These are phyloP conservation scores for Ethmia dodecea DNA, from an alignment of 2,888 invertebrate genomes.

Conservation along the genomic window DNA sequence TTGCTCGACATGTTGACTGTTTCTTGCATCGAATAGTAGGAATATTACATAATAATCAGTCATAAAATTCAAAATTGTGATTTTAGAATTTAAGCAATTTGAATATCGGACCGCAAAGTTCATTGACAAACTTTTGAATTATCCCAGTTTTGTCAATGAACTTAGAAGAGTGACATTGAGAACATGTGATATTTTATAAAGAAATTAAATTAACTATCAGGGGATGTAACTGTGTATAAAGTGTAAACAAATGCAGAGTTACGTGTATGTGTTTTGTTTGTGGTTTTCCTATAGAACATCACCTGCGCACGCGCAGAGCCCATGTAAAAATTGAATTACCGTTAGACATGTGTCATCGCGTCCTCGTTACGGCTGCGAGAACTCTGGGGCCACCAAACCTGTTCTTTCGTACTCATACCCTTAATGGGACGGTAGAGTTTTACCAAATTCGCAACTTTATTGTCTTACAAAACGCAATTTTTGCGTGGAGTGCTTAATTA, in stretches of 20 bases:
- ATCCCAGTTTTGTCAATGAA: background rate
- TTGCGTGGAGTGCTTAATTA: too few relatives aligned
- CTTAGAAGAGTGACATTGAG: too few relatives aligned
- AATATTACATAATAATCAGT: too few relatives aligned
- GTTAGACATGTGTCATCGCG: slow-evolving; percentile 71
- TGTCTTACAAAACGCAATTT: slow-evolving; percentile 12
- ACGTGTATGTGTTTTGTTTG: slow-evolving; percentile 26
- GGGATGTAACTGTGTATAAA: too few relatives aligned
- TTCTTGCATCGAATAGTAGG: too few relatives aligned
- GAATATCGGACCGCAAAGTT: background rate
- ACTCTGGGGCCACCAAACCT: slow-evolving; percentile 51
- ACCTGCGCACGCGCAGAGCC: slow-evolving; percentile 36
- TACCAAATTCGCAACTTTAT: slow-evolving; percentile 38
- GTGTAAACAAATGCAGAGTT: too few relatives aligned
- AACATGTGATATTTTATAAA: too few relatives aligned
- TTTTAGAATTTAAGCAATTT: too few relatives aligned
- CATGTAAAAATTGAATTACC: slow-evolving; percentile 63
- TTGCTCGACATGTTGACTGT: too few relatives aligned
- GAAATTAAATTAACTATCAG: too few relatives aligned
- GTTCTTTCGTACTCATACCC: slow-evolving; percentile 55
- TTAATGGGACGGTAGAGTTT: slow-evolving; percentile 47
- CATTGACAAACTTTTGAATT: background rate
- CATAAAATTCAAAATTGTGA: too few relatives aligned
- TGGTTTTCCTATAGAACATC: slow-evolving; percentile 29
- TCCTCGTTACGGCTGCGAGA: slow-evolving; percentile 52